Conservation (phyloP, 1,140 invertebrate genomes). For the Proctacanthus coquilletti region DNA sequence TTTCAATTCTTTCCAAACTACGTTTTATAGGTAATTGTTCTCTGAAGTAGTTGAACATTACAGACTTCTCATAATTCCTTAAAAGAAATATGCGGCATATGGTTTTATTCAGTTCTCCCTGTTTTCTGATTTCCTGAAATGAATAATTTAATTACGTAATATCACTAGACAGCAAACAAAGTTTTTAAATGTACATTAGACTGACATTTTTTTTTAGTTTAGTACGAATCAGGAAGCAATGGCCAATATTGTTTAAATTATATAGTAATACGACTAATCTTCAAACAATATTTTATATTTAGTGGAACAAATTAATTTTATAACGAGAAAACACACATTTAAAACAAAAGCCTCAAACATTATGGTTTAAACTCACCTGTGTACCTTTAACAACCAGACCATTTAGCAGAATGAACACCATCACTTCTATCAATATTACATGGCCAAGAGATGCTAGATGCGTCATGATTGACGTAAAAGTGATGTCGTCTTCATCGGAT, state of each 20-base stretch:
- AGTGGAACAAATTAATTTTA: too few relatives aligned
- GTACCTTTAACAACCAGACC: conserved; percentile 69
- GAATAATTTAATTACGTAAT: too few relatives aligned
- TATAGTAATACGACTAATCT: too few relatives aligned
- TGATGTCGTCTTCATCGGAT: conserved; percentile 57
- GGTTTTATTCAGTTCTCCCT: conserved; percentile 59
- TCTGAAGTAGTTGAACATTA: conserved; percentile 47
- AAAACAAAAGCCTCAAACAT: too few relatives aligned
- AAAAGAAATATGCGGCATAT: conserved; percentile 51
- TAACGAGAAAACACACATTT: too few relatives aligned
- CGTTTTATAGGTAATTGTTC: too few relatives aligned
- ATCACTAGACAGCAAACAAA: too few relatives aligned
- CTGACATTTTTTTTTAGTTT: too few relatives aligned
- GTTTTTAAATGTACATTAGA: too few relatives aligned
- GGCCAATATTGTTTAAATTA: too few relatives aligned
- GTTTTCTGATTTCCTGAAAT: conserved; percentile 44
- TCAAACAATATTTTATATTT: too few relatives aligned
- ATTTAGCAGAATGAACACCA: conserved; percentile 64
- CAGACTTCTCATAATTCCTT: conserved; percentile 52
- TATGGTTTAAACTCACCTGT: conserved; percentile 31
- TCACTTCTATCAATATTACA: conserved; percentile 62
- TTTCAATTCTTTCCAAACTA: conserved; percentile 40
- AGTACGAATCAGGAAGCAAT: too few relatives aligned
- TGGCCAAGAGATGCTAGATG: conserved; percentile 60
- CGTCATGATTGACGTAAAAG: conserved; percentile 47